phyloP scores from a whole-genome alignment of 2,113 vertebrate genomes.

The Leptobrachium ailaonicum region DNA sequence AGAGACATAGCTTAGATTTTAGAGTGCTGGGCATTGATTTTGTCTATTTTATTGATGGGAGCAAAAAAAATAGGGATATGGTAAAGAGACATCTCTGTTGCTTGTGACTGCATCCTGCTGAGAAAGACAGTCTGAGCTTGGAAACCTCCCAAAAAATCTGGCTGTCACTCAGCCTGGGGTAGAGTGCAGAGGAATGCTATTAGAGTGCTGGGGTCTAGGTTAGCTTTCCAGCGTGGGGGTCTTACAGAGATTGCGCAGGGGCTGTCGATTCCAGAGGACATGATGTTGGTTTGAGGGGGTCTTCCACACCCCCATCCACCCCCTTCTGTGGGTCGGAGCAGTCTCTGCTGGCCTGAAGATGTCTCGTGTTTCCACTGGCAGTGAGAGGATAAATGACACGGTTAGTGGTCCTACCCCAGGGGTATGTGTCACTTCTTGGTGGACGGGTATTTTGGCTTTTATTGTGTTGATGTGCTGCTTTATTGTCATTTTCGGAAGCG shows the following conservation, averaged over 20 bases:
- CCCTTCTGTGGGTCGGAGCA: constrained; percentile 2
- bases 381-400: constrained; percentile 38
- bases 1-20: constrained; percentile 6
- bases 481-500: background rate
- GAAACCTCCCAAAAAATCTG: background rate
- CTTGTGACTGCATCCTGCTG: background rate
- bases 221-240: background rate
- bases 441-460: background rate
- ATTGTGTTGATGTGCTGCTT: background rate
- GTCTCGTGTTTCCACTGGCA: constrained; percentile 43
- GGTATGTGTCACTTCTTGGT: background rate
- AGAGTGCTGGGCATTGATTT: background rate
- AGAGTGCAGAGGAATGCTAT: constrained; percentile 27
- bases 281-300: constrained; percentile 26
- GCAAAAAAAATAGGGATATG: background rate
- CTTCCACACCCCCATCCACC: background rate
- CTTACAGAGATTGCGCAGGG: constrained; percentile 3
- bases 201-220: background rate
- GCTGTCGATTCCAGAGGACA: background rate
- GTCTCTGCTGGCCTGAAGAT: constrained; percentile 37
- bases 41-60: too few relatives aligned
- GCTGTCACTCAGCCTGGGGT: background rate
- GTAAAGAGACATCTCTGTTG: constrained; percentile 3
- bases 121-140: background rate
- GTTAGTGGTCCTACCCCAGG: constrained; percentile 19